These are phyloP conservation scores for Solenodon paradoxus DNA, from an alignment of 2,113 vertebrate species.

Conservation along the genomic window DNA sequence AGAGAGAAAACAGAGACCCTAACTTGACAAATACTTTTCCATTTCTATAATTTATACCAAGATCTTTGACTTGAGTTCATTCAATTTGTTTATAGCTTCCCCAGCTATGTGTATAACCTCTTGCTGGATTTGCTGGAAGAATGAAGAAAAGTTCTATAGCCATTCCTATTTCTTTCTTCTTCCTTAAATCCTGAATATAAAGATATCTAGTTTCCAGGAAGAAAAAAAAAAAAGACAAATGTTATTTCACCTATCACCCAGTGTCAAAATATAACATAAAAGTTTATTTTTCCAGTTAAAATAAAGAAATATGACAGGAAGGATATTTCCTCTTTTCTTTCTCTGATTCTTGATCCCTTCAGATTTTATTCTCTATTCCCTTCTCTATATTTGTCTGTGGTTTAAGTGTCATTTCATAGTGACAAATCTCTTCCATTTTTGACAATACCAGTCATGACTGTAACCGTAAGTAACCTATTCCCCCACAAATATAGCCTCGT, in stretches of 20 bases:
- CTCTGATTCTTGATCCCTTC: not conserved
- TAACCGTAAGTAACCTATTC: not conserved
- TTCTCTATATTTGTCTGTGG: not conserved
- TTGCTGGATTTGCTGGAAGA: not conserved
- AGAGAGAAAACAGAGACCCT: not conserved
- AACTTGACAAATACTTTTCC: not conserved
- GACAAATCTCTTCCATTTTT: not conserved
- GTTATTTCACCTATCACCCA: not conserved
- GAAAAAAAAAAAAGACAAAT: not conserved
- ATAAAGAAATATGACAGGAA: not conserved
- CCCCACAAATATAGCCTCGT: not conserved
- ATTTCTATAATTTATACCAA: not conserved
- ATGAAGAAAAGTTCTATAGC: not conserved
- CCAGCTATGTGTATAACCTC: not conserved
- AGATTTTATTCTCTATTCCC: not conserved
- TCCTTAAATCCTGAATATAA: conserved; percentile 6
- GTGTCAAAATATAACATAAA: conserved; percentile 37
- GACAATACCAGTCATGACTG: not conserved
- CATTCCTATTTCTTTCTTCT: conserved; percentile 7
- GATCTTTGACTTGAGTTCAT: not conserved
- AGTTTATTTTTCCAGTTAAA: conserved; percentile 26
- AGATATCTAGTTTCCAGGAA: not conserved
- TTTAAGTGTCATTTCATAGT: not conserved
- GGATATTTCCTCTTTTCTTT: not conserved
- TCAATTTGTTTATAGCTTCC: not conserved